phyloP scores from a whole-genome alignment of 35 echinoderm and acorn worm genomes.

The Heliocidaris erythrogramma region DNA sequence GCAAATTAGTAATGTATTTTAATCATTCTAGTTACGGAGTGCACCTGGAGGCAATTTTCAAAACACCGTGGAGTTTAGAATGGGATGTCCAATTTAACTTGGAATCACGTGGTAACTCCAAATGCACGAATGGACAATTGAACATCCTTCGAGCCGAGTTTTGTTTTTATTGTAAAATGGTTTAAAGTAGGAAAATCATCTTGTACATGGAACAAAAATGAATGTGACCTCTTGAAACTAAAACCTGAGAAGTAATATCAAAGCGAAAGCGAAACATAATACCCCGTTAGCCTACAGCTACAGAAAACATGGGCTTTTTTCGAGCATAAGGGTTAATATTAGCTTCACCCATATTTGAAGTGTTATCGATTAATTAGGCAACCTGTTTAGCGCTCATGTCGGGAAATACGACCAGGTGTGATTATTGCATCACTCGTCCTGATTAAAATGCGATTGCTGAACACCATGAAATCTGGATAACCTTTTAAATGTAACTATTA shows the following conservation, averaged over 20 bases:
- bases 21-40: no score
- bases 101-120: no score
- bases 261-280: neutral
- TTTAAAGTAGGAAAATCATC: neutral
- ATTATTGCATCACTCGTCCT: neutral
- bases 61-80: no score
- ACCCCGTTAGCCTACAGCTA: no score
- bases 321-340: neutral
- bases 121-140: no score
- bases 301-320: no score
- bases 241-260: neutral
- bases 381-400: neutral
- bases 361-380: neutral
- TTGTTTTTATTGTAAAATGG: no score
- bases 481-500: neutral
- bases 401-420: neutral
- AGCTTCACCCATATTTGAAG: neutral
- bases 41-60: no score
- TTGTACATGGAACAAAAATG: neutral
- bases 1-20: no score
- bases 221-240: no score
- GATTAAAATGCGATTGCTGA: neutral
- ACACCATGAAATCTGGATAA: neutral
- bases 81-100: no score
- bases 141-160: no score